Conservation (phyloP, 2,888 invertebrate genomes). For the Gnatocerus cornutus region DNA sequence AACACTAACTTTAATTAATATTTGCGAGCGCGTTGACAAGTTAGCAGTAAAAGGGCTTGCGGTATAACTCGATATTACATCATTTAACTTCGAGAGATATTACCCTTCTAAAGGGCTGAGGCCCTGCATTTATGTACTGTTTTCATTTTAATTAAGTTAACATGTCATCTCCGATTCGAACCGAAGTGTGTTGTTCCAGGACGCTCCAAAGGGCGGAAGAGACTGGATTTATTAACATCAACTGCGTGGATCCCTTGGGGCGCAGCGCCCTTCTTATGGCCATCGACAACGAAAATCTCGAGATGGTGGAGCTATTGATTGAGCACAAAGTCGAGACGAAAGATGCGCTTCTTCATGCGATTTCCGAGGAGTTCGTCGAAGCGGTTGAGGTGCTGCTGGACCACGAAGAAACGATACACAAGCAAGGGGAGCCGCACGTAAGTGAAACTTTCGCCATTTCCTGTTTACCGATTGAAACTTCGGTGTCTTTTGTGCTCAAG, state of each 20-base stretch:
- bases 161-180: conserved; percentile 8
- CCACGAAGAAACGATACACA: conserved; percentile 89
- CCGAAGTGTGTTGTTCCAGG: conserved; percentile 70
- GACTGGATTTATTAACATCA: conserved; percentile 90
- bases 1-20: conserved; percentile 25
- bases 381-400: conserved; percentile 97
- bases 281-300: conserved; percentile 99
- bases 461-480: conserved; percentile 7
- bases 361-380: conserved; percentile 98
- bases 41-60: conserved; percentile 26
- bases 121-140: conserved; percentile 19
- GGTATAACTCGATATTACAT: conserved; percentile 36
- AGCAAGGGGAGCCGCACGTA: conserved; percentile 90
- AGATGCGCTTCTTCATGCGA: conserved; percentile 96
- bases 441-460: conserved; percentile 64
- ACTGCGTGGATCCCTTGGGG: conserved; percentile 98
- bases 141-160: conserved; percentile 29
- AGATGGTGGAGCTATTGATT: conserved; percentile 93
- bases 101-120: conserved; percentile 22
- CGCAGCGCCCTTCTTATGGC: conserved; percentile 97
- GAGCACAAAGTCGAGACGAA: conserved; percentile 92
- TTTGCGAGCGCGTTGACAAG: conserved; percentile 22
- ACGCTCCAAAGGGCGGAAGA: conserved; percentile 86
- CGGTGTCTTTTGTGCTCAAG: conserved; percentile 5
- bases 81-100: conserved; percentile 34